phyloP scores from a whole-genome alignment of 2,797 vertebrate species.

The Syngnathus rostellatus region DNA sequence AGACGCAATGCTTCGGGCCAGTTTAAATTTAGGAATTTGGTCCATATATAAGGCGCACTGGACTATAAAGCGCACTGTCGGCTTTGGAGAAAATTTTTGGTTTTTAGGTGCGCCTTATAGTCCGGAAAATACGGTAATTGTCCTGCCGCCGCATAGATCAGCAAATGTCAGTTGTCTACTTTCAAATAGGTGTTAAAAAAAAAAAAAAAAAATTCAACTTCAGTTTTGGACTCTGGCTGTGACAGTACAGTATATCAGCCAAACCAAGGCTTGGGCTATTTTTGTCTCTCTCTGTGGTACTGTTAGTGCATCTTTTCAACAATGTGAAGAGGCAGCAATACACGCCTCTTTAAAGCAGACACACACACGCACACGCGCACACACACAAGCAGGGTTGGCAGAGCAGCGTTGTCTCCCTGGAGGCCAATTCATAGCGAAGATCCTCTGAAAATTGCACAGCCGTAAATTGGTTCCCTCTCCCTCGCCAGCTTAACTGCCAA shows the following conservation, averaged over 20 bases:
- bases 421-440: constrained; percentile 43
- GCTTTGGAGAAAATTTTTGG: too few relatives aligned
- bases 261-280: not conserved
- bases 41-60: too few relatives aligned
- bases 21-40: too few relatives aligned
- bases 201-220: too few relatives aligned
- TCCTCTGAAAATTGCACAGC: constrained; percentile 40
- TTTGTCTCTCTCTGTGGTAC: constrained; percentile 17
- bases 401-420: constrained; percentile 29
- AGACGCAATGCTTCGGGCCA: too few relatives aligned
- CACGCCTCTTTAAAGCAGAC: constrained; percentile 17
- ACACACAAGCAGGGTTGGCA: constrained; percentile 16
- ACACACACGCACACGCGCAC: constrained; percentile 19
- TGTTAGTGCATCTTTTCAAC: constrained; percentile 1
- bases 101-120: too few relatives aligned
- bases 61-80: too few relatives aligned
- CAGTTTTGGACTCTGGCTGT: too few relatives aligned
- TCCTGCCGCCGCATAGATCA: constrained; percentile 38
- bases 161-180: not conserved
- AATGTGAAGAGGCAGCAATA: constrained; percentile 19
- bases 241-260: not conserved
- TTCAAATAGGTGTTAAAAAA: too few relatives aligned
- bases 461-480: constrained; percentile 36
- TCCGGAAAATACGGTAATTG: not conserved
- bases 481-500: constrained; percentile 37